Evolutionary conservation across 2,113 vertebrate species (phyloP), one percentile per base, ranked within the genome.

Genomic region (Corynorhinus townsendii): DNA sequence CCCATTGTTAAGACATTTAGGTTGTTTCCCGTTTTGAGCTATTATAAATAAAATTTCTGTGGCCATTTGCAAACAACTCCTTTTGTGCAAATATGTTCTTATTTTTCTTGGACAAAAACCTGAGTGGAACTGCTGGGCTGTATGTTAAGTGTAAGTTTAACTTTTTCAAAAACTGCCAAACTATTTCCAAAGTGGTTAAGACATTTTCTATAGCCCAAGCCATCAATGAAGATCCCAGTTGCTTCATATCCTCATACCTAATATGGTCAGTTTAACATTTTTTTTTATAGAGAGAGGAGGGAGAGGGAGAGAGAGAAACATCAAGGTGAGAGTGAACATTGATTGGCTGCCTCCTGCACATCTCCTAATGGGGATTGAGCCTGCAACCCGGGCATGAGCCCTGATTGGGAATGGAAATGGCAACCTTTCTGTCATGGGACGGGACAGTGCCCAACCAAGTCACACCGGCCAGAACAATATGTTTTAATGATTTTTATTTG

Each of bases 401-500:
- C 62, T 64, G 62, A 64, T 14, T 33, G 12, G 28, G 62, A 33
- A 64, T 2, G 2, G 28, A 64, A 64, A 30, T 64, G 62, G 62
- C 62, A 64, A 64, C 62, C 62, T 64, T 64, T 64, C 28, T 28
- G 59, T 62, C 59, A 62, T 62, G 59, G 59, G 59, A 62, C 59
- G 11, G 59, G 59, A 62, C 59, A 62, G 26, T 62, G 4, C 59
- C 59, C 59, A 28, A 62, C 59, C 26, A 62, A 62, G 26, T 62
- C 59, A 62, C 59, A 28, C 26, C 4, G 8, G 59, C 10, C 59
- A 28, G 59, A 62, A 62, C 24, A 62, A 62, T 1, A 28, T 62
- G 26, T 40, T 93, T 93, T 62, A 20, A 16, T 85, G 47, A 66
- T 91, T 93, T 85, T 86, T 43, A 54, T 81, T 89, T 90, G 33